Evolutionary conservation across 2,113 vertebrate genomes (phyloP), one percentile per base, ranked within the genome.

Genomic region (Zosterops lateralis): DNA sequence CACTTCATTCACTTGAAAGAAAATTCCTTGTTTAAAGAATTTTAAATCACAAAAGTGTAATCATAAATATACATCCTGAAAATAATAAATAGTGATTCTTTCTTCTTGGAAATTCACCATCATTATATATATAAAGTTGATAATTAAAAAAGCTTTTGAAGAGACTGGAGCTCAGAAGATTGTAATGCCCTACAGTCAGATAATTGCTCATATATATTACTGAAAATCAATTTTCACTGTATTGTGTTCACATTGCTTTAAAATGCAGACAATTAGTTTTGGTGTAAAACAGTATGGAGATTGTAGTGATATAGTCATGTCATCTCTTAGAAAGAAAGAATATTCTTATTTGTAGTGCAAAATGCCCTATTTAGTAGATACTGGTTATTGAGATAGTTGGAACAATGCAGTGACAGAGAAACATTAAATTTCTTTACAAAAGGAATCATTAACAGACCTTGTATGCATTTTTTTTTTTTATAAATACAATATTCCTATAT

Each of bases 21-120:
- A 40, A 48, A 50, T 21, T 6, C 0, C 16, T 40, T 45, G 68
- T 36, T 4, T 9, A 40, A 9, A 2, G 2, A 21, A 12, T 4
- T n/a, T 75, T 28, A 54, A 72, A 80, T 32, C 4, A 58, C 28
- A 15, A 11, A 84, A 36, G 5, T 17, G 12, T 79, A 50, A 71
- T 53, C 6, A 2, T 67, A 60, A 28, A 12, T 58, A 17, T 31
- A 32, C 19, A 31, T 45, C 6, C 38, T 50, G 45, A 60, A 68
- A 89, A 89, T 5, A 50, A 50, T 71, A 26, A 80, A 5, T 5
- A 47, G 0, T 17, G 8, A 11, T 82, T 42, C 38, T 82, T 81
- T 84, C 19, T 77, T 18, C 42, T 6, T 40, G 24, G 28, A 87
- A 91, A 62, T 28, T 11, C 4, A 56, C 7, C 3, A 10, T 60